Evolutionary conservation across 1,140 invertebrate genomes (phyloP), one percentile per base, ranked within the genome.

Genomic region (Trichonephila clavata): DNA sequence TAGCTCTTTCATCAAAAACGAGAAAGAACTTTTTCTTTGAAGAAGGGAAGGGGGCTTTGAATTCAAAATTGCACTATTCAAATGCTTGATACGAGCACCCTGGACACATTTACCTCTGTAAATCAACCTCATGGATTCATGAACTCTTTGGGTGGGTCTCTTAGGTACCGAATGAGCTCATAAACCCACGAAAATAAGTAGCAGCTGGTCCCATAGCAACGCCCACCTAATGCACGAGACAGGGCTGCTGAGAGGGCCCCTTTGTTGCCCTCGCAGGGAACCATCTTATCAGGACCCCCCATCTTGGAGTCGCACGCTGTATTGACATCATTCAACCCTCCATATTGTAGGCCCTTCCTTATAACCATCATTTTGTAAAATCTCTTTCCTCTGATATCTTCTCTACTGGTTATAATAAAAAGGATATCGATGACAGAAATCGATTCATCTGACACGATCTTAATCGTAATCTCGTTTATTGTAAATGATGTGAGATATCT

Each of bases 231-330:
- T 77, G 18, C 27, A 63, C n/a, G 43, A 57, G 89, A 24, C 21
- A 63, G 81, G 24, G 83, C 81, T 60, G 77, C 63, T 86, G 91
- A 83, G 63, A 63, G 83, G 81, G 24, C 21, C 61, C 83, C 83
- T 59, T 86, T 71, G 83, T 86, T 60, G 63, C 24, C 32, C 20
- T 4, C 16, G 1, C 16, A 14, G 63, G 63, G 18, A 90, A 2
- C 32, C 43, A 80, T 43, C 86, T 92, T 86, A 86, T 83, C 21
- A 63, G 18, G 57, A n/a, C 80, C 91, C 81, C 83, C 50, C 91
- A 92, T 92, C 91, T 86, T 86, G 91, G 91, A 92, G 83, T 86
- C 91, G 59, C 50, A 43, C 81, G 80, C 80, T 20, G 27, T 50
- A 27, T 32, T 68, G 71, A 32, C 71, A 27, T 77, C 71, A 2